phyloP scores from a whole-genome alignment of 2,888 invertebrate genomes.

The Xylota segnis region DNA sequence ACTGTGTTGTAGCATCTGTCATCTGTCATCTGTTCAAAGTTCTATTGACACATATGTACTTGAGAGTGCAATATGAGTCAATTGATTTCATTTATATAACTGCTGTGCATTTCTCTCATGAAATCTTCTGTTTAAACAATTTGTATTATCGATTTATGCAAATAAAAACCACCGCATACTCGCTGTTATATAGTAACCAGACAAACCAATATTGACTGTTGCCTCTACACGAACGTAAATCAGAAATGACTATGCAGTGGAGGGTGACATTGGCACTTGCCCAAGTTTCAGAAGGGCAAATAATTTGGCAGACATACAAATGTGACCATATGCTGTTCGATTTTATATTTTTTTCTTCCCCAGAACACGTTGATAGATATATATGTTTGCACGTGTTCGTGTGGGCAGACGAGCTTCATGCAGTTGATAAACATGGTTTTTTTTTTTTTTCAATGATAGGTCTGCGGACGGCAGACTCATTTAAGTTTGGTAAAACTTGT shows the following conservation, averaged over 20 bases:
- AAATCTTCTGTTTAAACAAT: conserved; percentile 33
- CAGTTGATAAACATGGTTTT: conserved; percentile 18
- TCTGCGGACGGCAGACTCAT: background rate
- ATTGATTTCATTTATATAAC: conserved; percentile 42
- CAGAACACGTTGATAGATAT: conserved; percentile 21
- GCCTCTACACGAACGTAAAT: conserved; percentile 1
- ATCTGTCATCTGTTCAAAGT: conserved; percentile 20
- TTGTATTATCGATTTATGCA: conserved; percentile 37
- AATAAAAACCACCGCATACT: conserved; percentile 27
- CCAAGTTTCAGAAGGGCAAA: conserved; percentile 65
- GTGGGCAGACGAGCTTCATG: conserved; percentile 6
- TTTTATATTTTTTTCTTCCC: conserved; percentile 8
- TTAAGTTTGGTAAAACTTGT: background rate
- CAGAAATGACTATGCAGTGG: conserved; percentile 16
- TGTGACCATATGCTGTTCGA: conserved; percentile 29
- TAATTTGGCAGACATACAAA: conserved; percentile 51
- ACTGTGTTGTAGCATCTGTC: background rate
- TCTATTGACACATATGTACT: conserved; percentile 26
- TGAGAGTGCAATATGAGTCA: conserved; percentile 6
- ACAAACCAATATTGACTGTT: conserved; percentile 36
- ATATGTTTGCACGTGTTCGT: conserved; percentile 20
- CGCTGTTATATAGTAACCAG: conserved; percentile 18
- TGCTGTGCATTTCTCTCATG: conserved; percentile 26
- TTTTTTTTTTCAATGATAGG: background rate
- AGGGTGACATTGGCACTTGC: conserved; percentile 42